These are phyloP conservation scores for Epistrophe eligans DNA, from an alignment of 2,888 invertebrate species.

Conservation along the genomic window DNA sequence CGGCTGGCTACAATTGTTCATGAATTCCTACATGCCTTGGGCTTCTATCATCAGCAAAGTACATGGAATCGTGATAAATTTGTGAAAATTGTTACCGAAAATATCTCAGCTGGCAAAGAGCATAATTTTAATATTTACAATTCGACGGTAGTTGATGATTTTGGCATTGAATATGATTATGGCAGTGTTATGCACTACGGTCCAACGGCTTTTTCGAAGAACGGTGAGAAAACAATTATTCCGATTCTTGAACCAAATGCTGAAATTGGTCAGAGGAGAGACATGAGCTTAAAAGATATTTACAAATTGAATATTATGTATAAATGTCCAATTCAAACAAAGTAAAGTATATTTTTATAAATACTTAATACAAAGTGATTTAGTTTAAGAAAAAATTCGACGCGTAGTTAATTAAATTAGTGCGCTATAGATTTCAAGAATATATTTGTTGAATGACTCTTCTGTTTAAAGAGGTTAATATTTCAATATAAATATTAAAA, in stretches of 20 bases:
- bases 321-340: conserved; percentile 69
- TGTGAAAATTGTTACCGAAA: conserved; percentile 85
- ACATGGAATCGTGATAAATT: conserved; percentile 89
- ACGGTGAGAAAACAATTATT: conserved; percentile 88
- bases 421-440: too few relatives aligned
- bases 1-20: conserved; percentile 87
- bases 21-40: conserved; percentile 90
- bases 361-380: too few relatives aligned
- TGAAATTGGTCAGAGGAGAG: conserved; percentile 77
- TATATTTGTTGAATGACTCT: too few relatives aligned
- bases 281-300: conserved; percentile 76
- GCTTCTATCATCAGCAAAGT: conserved; percentile 93
- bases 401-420: too few relatives aligned
- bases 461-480: too few relatives aligned
- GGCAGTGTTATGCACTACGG: conserved; percentile 93
- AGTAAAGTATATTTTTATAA: background rate
- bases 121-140: conserved; percentile 89
- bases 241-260: conserved; percentile 80
- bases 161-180: conserved; percentile 89
- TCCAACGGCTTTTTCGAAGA: conserved; percentile 88
- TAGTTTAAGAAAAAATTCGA: too few relatives aligned
- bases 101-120: conserved; percentile 85
- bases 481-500: too few relatives aligned
- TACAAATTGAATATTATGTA: conserved; percentile 79
- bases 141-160: conserved; percentile 85